Percentiles rank a stretch among this genome's conserved stretches.
Conservation (phyloP, 2,888 invertebrate genomes). For the Meteorus cinctellus region DNA sequence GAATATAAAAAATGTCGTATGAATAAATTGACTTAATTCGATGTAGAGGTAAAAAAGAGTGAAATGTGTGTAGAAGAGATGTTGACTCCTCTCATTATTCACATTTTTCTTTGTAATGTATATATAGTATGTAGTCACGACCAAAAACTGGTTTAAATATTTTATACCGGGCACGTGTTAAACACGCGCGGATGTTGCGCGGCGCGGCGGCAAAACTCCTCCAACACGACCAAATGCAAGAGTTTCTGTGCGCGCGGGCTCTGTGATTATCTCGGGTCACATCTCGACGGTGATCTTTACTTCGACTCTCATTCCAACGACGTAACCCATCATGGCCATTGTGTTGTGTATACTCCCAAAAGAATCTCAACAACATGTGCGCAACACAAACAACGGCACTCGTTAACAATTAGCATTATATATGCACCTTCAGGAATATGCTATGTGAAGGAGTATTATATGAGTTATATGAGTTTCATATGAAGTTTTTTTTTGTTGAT, state of each 20-base stretch:
- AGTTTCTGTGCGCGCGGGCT: conserved; percentile 40
- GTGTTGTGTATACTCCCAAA: conserved; percentile 29
- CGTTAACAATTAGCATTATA: conserved; percentile 9
- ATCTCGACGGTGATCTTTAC: conserved; percentile 64
- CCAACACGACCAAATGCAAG: conserved; percentile 63
- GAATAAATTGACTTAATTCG: conserved; percentile 10
- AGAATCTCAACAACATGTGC: conserved; percentile 46
- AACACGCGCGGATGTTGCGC: conserved; percentile 60
- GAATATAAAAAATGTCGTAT: neutral
- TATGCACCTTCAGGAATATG: neutral
- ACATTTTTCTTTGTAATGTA: conserved; percentile 33
- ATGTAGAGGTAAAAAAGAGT: conserved; percentile 6
- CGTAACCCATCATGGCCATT: conserved; percentile 38
- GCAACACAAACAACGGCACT: conserved; percentile 11
- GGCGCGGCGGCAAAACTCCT: conserved; percentile 44
- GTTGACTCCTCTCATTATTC: conserved; percentile 20
- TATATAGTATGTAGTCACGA: conserved; percentile 28
- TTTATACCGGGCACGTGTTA: conserved; percentile 64
- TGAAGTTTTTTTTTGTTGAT: too few species aligned
- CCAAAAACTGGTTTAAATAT: conserved; percentile 64
- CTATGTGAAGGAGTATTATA: too few species aligned
- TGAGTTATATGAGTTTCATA: too few species aligned
- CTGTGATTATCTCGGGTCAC: conserved; percentile 63
- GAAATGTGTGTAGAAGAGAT: neutral
- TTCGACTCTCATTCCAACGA: conserved; percentile 47